Base-by-base conservation (phyloP, 2,888 invertebrate species). In the Macrophya annulata region DNA sequence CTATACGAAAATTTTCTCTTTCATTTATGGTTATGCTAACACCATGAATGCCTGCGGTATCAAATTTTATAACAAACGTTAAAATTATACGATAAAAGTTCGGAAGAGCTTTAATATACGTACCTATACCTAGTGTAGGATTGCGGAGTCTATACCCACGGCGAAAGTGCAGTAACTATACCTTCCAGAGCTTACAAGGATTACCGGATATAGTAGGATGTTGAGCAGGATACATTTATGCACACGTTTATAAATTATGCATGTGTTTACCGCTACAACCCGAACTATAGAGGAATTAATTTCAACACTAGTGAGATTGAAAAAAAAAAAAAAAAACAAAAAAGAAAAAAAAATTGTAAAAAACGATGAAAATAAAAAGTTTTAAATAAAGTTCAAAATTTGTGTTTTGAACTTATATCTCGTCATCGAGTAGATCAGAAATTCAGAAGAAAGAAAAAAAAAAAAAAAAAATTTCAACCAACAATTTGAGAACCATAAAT, bases 1-100 rank as follows among this genome's bases (percentile, higher is more conserved):
- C 25, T 62, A 10, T 21, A 15, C 17, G 40, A 17, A 9, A 40
- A 71, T 31, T 71, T 71, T 40, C 17, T 6, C 17, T 40, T 40
- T 9, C 15, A 15, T 21, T 37, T 40, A 43, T 37, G 71, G n/a
- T 40, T 4, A 40, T 71, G 15, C 71, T 71, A 71, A 17, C 25
- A 10, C 10, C 62, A n/a, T 37, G n/a, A n/a, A n/a, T n/a, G 40
- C 45, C 72, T 21, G 43, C 9, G 12, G 17, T 21, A 71, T 40
- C 40, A 45, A 10, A 74, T 74, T 74, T 45, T 17, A 74, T 45
- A 21, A 40, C n/a, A 74, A 74, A 31, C 72, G n/a, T 74, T 43
- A 74, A 74, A 74, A 45, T 43, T 45, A 45, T 45, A 74, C 21
- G 72, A 74, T 8, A 43, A 74, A 74, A 74, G 45, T 45, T 17